A percentile compares a stretch with the other conserved stretches of the same genome.
Evolutionary conservation across 2,888 invertebrate species (phyloP).

Genomic region (Phasia obesa): DNA sequence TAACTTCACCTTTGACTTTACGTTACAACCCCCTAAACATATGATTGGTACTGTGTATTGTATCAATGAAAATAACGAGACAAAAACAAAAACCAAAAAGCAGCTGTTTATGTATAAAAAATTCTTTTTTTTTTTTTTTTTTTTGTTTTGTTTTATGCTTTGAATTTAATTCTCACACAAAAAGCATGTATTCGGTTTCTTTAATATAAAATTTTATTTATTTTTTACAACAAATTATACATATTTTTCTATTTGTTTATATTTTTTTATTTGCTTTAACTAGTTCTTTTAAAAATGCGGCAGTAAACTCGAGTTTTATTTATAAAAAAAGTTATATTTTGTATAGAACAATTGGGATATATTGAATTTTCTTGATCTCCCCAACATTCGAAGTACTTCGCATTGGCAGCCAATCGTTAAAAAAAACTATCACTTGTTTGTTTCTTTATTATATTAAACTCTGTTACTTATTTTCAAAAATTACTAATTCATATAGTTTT

Average conservation of each 20-base stretch:
- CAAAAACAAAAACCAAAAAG: slow-evolving; percentile 14
- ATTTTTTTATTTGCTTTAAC: too few relatives aligned
- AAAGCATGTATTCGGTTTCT: background rate
- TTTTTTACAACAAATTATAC: too few relatives aligned
- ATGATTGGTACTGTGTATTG: background rate
- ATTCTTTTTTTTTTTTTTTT: background rate
- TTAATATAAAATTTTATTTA: background rate
- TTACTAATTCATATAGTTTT: background rate
- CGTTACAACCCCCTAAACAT: slow-evolving; percentile 4
- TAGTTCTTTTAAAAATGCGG: too few relatives aligned
- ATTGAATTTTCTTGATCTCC: background rate
- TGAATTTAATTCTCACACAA: background rate
- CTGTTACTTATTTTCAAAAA: background rate
- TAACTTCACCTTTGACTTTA: slow-evolving; percentile 8
- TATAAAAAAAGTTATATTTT: too few relatives aligned
- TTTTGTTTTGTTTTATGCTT: slow-evolving; percentile 5
- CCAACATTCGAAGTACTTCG: too few relatives aligned
- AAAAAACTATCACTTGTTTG: too few relatives aligned
- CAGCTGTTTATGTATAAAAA: slow-evolving; percentile 57
- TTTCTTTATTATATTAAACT: background rate
- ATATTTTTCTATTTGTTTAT: too few relatives aligned
- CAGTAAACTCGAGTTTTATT: too few relatives aligned
- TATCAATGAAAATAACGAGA: slow-evolving; percentile 21
- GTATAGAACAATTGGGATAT: too few relatives aligned
- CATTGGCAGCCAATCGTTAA: too few relatives aligned